phyloP scores from a whole-genome alignment of 1,140 invertebrate genomes.

The Anagrus nilaparvatae region DNA sequence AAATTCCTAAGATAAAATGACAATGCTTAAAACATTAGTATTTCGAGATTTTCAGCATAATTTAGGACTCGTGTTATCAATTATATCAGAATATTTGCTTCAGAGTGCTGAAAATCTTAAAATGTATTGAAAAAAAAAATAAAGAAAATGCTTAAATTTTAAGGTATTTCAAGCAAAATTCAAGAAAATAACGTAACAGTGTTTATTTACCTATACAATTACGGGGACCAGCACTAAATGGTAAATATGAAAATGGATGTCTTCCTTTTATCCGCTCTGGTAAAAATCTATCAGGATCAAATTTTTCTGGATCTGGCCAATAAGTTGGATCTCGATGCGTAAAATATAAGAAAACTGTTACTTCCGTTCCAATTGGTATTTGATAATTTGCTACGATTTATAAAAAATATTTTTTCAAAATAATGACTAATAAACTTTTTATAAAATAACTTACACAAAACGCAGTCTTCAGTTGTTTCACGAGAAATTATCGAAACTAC shows the following conservation, averaged over 20 bases:
- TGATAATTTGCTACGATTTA: slow-evolving; percentile 19
- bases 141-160: no score
- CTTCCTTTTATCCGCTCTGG: slow-evolving; percentile 38
- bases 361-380: slow-evolving; percentile 35
- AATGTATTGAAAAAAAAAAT: no score
- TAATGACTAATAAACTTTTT: neutral
- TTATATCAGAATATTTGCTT: no score
- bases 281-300: slow-evolving; percentile 63
- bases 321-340: slow-evolving; percentile 54
- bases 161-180: no score
- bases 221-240: slow-evolving; percentile 60
- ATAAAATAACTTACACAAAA: slow-evolving; percentile 15
- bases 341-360: slow-evolving; percentile 42
- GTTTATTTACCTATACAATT: slow-evolving; percentile 64
- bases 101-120: no score
- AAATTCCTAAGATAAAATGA: no score
- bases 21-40: no score
- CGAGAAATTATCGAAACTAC: slow-evolving; percentile 46
- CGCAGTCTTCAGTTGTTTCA: slow-evolving; percentile 35
- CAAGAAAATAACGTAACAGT: no score
- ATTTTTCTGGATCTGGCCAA: slow-evolving; percentile 59
- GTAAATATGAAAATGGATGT: slow-evolving; percentile 43
- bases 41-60: no score
- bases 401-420: neutral
- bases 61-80: no score